These are phyloP conservation scores for Platyrinchus mystaceus DNA, from an alignment of 2,797 vertebrate species.

Conservation along the genomic window DNA sequence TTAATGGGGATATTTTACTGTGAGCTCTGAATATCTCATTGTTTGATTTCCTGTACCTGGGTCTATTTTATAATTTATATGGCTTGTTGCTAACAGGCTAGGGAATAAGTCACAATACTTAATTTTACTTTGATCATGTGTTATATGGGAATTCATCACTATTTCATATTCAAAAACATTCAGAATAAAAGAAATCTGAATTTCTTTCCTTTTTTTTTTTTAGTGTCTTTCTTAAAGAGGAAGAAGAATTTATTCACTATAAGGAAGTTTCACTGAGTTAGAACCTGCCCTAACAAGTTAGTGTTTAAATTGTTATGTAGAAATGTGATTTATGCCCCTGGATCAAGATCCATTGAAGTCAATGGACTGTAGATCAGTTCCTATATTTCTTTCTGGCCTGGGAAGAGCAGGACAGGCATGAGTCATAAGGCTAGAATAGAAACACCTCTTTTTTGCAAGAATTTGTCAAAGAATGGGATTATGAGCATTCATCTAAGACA, in stretches of 20 bases:
- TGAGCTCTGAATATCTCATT: neutral
- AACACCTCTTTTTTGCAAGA: slow-evolving; percentile 5
- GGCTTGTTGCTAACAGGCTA: neutral
- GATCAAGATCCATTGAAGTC: neutral
- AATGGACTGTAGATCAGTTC: neutral
- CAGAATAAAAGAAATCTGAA: neutral
- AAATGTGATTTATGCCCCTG: neutral
- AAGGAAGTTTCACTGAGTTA: neutral
- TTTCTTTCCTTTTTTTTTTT: neutral
- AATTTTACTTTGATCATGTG: neutral
- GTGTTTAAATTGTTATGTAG: neutral
- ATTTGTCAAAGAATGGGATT: neutral
- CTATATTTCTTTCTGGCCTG: neutral
- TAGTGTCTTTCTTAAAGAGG: neutral
- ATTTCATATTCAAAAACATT: neutral
- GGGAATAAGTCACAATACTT: neutral
- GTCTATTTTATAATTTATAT: neutral
- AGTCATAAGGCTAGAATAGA: neutral
- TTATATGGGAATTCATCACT: neutral
- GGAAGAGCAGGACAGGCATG: neutral
- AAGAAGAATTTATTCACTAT: neutral
- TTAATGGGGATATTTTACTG: neutral
- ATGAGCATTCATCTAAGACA: neutral
- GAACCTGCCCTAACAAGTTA: neutral
- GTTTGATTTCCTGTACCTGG: neutral